Evolutionary conservation across 1,140 invertebrate genomes (phyloP).

Genomic region (Drosophila kohkoa): DNA sequence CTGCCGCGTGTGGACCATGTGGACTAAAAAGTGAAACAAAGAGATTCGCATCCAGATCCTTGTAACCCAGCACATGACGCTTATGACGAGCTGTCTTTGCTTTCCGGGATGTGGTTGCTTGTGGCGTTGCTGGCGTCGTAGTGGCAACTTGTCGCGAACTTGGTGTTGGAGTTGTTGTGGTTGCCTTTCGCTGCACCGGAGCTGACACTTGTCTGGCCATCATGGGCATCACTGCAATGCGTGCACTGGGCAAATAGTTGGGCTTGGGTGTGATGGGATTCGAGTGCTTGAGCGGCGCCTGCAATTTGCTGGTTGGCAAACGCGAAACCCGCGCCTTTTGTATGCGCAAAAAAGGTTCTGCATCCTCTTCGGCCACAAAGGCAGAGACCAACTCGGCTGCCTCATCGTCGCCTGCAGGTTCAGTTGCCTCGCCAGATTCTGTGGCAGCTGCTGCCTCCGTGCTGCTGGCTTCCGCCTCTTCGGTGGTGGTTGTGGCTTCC

Average conservation of each 20-base stretch:
- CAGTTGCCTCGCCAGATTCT: conserved; percentile 35
- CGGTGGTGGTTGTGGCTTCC: conserved; percentile 60
- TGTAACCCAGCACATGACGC: conserved; percentile 68
- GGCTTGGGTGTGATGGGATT: conserved; percentile 72
- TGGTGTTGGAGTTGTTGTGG: conserved; percentile 27
- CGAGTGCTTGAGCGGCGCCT: conserved; percentile 72
- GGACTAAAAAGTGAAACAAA: conserved; percentile 73
- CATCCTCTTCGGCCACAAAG: conserved; percentile 72
- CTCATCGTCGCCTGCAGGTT: conserved; percentile 60
- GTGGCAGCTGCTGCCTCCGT: conserved; percentile 45
- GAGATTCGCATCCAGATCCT: conserved; percentile 74
- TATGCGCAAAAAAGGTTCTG: conserved; percentile 72
- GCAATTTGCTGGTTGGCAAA: conserved; percentile 70
- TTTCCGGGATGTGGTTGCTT: conserved; percentile 25
- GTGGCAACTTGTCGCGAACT: conserved; percentile 24
- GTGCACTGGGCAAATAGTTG: conserved; percentile 66
- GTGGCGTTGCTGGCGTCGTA: conserved; percentile 17
- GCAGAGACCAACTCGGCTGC: conserved; percentile 74
- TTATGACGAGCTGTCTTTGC: conserved; percentile 58
- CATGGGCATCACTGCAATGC: conserved; percentile 59
- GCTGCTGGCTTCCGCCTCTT: conserved; percentile 52
- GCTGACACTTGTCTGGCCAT: conserved; percentile 63
- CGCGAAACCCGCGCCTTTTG: conserved; percentile 73
- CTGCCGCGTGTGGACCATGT: conserved; percentile 39
- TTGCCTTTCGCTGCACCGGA: conserved; percentile 53